phyloP scores from a whole-genome alignment of 2,888 invertebrate species.

The Eurytoma californica region DNA sequence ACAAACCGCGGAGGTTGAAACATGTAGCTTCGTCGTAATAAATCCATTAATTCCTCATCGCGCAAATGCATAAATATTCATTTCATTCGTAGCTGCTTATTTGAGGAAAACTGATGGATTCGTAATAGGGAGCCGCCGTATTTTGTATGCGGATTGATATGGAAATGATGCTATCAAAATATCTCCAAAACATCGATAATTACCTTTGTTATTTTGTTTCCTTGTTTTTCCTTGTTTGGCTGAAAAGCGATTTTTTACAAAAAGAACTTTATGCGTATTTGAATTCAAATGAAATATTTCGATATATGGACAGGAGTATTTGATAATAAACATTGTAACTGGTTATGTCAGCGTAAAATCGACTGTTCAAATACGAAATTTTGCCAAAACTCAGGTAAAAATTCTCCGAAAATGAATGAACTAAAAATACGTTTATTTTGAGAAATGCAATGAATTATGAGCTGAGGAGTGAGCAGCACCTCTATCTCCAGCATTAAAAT shows the following conservation, averaged over 20 bases:
- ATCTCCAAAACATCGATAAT: neutral
- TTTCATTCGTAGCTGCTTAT: neutral
- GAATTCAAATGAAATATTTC: no score
- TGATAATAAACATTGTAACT: no score
- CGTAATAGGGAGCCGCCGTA: neutral
- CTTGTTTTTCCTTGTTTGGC: neutral
- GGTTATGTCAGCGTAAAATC: no score
- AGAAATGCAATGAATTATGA: neutral
- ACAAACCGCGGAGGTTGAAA: conserved; percentile 6
- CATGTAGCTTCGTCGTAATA: conserved; percentile 3
- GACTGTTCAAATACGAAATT: no score
- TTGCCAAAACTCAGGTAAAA: no score
- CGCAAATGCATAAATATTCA: neutral
- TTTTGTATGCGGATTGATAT: neutral
- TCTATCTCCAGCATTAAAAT: neutral
- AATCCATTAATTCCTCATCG: conserved; percentile 4
- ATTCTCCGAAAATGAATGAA: no score
- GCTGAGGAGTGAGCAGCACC: no score
- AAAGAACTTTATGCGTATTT: no score
- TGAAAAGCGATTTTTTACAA: no score
- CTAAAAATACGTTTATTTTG: neutral
- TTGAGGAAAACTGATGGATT: no score
- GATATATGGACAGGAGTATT: no score
- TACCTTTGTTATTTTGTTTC: neutral
- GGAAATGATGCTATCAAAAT: neutral